Evolutionary conservation across 92 coral and sea anemone genomes (phyloP).

Genomic region (Paragorgia papillata): DNA sequence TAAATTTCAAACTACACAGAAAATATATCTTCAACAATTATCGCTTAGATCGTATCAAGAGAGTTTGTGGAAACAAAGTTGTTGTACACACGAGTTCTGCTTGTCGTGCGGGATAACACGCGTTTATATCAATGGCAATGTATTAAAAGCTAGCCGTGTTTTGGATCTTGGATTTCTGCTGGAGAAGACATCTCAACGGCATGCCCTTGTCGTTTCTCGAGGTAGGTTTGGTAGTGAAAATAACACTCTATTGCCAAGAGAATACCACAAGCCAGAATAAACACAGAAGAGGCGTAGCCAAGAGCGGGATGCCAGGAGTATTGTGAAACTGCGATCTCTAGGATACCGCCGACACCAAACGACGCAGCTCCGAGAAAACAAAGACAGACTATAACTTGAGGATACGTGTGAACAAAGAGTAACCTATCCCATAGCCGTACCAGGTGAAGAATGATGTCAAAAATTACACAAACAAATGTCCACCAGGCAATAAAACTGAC

Average conservation of each 20-base stretch:
- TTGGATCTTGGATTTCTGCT: constrained; percentile 5
- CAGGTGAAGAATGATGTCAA: constrained; percentile 81
- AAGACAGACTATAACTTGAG: constrained; percentile 57
- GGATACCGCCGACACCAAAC: constrained; percentile 64
- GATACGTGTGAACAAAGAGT: constrained; percentile 78
- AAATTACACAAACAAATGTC: constrained; percentile 71
- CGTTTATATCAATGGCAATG: too few relatives aligned
- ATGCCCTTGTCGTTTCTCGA: constrained; percentile 66
- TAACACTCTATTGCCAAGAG: constrained; percentile 73
- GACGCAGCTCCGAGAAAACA: constrained; percentile 70
- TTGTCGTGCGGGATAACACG: too few relatives aligned
- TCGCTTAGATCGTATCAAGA: too few relatives aligned
- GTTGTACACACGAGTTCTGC: too few relatives aligned
- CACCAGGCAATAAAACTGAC: constrained; percentile 87
- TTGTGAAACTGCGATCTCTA: constrained; percentile 62
- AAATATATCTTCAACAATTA: too few relatives aligned
- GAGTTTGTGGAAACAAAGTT: too few relatives aligned
- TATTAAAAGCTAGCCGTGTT: background rate
- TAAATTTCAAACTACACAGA: too few relatives aligned
- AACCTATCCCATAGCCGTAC: constrained; percentile 88
- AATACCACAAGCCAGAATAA: constrained; percentile 66
- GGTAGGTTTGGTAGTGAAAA: constrained; percentile 63
- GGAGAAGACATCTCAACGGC: constrained; percentile 12
- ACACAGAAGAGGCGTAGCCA: constrained; percentile 76
- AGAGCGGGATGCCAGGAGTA: constrained; percentile 37